phyloP scores from a whole-genome alignment of 2,113 vertebrate species.

The Polyodon spathula region DNA sequence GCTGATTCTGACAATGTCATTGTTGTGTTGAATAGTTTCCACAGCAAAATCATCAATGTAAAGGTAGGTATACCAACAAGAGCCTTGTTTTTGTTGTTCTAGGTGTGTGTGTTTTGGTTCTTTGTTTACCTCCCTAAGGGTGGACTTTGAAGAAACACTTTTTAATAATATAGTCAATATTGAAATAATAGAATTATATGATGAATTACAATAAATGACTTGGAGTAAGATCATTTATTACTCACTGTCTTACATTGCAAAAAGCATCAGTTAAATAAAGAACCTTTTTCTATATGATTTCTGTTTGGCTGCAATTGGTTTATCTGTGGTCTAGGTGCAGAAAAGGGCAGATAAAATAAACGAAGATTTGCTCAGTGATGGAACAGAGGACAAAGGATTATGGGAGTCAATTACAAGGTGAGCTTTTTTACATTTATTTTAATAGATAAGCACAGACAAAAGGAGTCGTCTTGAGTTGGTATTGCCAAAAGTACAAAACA shows the following conservation, averaged over 20 bases:
- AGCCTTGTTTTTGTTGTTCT: not conserved
- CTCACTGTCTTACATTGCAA: no score
- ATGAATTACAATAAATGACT: not conserved
- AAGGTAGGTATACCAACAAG: slow-evolving; percentile 54
- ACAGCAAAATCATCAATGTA: slow-evolving; percentile 90
- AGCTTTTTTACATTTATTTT: not conserved
- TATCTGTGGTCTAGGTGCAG: slow-evolving; percentile 47
- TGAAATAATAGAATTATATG: not conserved
- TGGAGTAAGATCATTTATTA: no score
- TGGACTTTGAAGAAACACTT: not conserved
- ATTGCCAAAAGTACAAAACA: no score
- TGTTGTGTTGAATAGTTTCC: slow-evolving; percentile 83
- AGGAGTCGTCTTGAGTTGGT: no score
- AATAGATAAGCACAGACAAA: no score
- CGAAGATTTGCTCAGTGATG: slow-evolving; percentile 63
- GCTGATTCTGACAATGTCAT: slow-evolving; percentile 56
- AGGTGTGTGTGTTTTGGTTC: not conserved
- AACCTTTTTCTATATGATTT: not conserved
- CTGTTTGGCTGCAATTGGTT: not conserved
- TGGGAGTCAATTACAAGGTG: slow-evolving; percentile 66
- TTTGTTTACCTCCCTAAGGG: not conserved
- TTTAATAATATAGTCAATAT: not conserved
- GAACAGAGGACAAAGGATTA: slow-evolving; percentile 50
- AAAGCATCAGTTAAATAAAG: no score
- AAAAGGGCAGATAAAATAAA: slow-evolving; percentile 59